Evolutionary conservation across 1,140 invertebrate genomes (phyloP).

Genomic region (Brachionus plicatilis): DNA sequence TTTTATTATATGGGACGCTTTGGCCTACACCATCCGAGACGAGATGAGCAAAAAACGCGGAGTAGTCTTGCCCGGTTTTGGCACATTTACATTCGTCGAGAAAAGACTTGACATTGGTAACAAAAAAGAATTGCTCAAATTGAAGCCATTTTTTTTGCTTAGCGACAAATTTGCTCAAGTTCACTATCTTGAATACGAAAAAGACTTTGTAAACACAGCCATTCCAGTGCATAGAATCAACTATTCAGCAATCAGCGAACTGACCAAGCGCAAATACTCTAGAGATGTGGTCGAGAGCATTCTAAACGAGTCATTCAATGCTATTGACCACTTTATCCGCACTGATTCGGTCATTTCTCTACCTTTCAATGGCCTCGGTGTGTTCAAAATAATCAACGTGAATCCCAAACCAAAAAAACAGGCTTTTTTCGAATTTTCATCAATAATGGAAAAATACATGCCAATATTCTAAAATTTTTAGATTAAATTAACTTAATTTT

Average conservation of each 20-base stretch:
- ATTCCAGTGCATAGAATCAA: conserved; percentile 31
- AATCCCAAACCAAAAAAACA: conserved; percentile 39
- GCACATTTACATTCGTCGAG: conserved; percentile 33
- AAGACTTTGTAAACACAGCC: not conserved
- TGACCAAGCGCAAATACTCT: conserved; percentile 30
- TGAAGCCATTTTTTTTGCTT: conserved; percentile 33
- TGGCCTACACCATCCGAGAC: not conserved
- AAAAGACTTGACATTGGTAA: conserved; percentile 13
- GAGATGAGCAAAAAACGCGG: conserved; percentile 39
- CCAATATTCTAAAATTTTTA: not conserved
- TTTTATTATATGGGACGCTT: conserved; percentile 27
- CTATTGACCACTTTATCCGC: conserved; percentile 9
- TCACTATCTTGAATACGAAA: not conserved
- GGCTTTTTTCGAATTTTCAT: not conserved
- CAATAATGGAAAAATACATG: not conserved
- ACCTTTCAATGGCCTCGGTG: conserved; percentile 1
- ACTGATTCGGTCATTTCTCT: not conserved
- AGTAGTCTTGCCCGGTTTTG: not conserved
- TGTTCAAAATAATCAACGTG: not conserved
- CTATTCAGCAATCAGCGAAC: not conserved
- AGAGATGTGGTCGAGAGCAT: not conserved
- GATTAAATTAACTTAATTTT: not conserved
- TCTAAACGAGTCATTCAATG: conserved; percentile 9
- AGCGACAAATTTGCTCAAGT: conserved; percentile 22
- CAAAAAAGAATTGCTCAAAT: conserved; percentile 11